These are phyloP conservation scores for Campoletis sonorensis DNA, from an alignment of 1,140 invertebrate genomes.

Conservation along the genomic window DNA sequence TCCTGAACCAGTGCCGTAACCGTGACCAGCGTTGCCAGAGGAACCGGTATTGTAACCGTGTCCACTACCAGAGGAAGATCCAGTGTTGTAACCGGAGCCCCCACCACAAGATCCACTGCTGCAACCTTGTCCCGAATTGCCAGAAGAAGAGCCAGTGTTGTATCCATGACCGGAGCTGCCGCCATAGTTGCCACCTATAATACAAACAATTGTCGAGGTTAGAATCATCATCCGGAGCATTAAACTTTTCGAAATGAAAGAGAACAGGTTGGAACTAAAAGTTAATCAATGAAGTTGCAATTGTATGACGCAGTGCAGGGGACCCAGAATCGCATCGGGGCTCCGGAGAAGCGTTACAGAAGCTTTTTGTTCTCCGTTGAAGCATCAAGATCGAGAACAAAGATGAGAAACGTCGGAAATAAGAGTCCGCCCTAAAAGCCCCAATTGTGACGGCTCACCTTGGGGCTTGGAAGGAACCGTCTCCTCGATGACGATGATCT, in stretches of 20 bases:
- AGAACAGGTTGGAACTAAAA: too few species aligned
- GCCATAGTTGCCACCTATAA: not conserved
- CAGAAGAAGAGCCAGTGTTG: not conserved
- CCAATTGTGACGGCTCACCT: constrained; percentile 57
- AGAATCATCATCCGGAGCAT: too few species aligned
- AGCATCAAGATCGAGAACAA: not conserved
- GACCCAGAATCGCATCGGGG: not conserved
- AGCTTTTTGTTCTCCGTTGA: constrained; percentile 30
- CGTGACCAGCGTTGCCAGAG: not conserved
- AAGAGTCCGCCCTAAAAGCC: not conserved
- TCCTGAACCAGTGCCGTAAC: not conserved
- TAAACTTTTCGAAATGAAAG: too few species aligned
- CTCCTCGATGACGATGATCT: constrained; percentile 60
- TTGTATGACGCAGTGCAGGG: constrained; percentile 16
- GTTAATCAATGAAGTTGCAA: not conserved
- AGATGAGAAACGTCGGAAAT: constrained; percentile 17
- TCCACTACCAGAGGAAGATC: not conserved
- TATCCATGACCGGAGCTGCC: not conserved
- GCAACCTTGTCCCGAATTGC: constrained; percentile 6
- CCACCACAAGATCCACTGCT: not conserved
- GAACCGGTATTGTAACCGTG: not conserved
- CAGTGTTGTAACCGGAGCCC: not conserved
- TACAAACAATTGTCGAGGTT: too few species aligned
- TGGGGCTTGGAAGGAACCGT: constrained; percentile 43
- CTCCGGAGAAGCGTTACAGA: constrained; percentile 35